Base-by-base conservation (phyloP, 1,140 invertebrate species). In the Spodoptera litura region DNA sequence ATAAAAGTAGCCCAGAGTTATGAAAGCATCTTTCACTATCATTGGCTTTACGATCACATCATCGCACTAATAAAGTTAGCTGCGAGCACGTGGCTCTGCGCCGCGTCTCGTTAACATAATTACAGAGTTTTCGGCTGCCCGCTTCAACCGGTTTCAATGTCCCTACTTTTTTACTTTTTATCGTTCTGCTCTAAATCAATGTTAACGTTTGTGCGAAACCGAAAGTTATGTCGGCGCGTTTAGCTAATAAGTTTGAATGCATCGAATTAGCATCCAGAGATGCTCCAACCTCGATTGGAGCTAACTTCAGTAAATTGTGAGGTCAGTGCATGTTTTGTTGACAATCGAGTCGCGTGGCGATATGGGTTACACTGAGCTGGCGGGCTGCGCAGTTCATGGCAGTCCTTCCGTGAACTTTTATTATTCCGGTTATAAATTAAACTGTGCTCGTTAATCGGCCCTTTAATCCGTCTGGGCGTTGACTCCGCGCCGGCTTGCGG, bases 401-500 rank as follows among this genome's bases (percentile, higher is more conserved):
- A 79, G 82, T 85, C 86, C 87, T 91, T 88, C 90, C 88, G 88
- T 85, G 82, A 88, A 83, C 87, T 89, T 88, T 92, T 90, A 93
- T 91, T 89, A 94, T 94, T 93, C 91, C 89, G 89, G 88, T 92
- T 89, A 87, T 93, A 93, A 94, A 94, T 94, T 91, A 92, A 93
- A 87, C 84, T 84, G 88, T 83, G 82, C 87, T 91, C 89, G 88
- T 94, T 94, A 94, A 94, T 92, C 88, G 87, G 86, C 87, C 88
- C 90, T 91, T 93, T 94, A 92, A 94, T 92, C 88, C 90, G 91
- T 91, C 91, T 90, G 91, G 92, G 83, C 92, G 89, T 94, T 94
- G 92, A 94, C 92, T 90, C 87, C 83, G 78, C 55, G 83, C 78
- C 51, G 79, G 70, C 81, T 83, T 62, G 81, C 78, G 85, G 75